phyloP scores from a whole-genome alignment of 1,140 invertebrate species.

The Trichonephila clavata region DNA sequence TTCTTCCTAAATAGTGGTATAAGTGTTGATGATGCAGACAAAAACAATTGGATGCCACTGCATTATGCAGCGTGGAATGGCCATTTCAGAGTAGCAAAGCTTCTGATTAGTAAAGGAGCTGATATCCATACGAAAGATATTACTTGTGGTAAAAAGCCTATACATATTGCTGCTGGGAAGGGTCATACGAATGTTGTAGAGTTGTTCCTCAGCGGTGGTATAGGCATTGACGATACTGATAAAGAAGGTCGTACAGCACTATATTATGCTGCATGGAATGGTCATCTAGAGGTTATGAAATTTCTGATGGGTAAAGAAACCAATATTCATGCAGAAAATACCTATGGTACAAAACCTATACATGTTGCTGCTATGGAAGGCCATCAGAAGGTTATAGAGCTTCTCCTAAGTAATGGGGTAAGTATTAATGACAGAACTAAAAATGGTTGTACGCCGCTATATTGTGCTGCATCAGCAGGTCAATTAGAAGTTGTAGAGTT shows the following conservation, averaged over 20 bases:
- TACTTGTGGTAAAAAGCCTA: background rate
- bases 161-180: slow-evolving; percentile 8
- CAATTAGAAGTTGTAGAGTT: background rate
- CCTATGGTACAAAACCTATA: slow-evolving; percentile 93
- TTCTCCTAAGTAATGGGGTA: background rate
- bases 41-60: background rate
- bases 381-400: slow-evolving; percentile 94
- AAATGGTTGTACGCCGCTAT: background rate
- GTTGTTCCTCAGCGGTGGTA: background rate
- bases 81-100: background rate
- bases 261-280: background rate
- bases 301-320: slow-evolving; percentile 94
- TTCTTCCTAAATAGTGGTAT: background rate
- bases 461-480: background rate
- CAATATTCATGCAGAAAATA: slow-evolving; percentile 89
- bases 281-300: slow-evolving; percentile 82
- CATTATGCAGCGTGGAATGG: slow-evolving; percentile 8
- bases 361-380: slow-evolving; percentile 97
- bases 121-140: no score
- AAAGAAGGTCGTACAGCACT: background rate
- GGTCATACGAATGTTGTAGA: background rate
- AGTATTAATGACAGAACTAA: background rate
- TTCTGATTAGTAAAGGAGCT: background rate
- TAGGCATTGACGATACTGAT: background rate
- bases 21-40: background rate